Base-by-base conservation (phyloP, 2,113 vertebrate species). In the Glaucidium brasilianum region DNA sequence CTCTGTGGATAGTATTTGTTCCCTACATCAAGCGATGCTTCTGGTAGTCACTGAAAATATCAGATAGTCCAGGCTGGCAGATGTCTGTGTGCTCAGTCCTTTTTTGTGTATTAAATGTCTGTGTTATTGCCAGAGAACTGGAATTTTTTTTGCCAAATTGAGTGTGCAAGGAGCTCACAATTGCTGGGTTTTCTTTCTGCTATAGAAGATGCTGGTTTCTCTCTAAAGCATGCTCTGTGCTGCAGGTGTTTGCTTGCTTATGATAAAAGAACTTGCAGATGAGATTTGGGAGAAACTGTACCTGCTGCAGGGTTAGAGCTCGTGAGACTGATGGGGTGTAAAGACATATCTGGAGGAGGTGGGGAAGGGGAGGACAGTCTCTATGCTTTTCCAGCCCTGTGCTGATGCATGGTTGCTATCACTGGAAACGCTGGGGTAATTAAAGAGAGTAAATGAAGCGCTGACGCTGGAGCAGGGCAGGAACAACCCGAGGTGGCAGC, bases 341-440 rank as follows among this genome's bases (percentile, higher is more conserved):
- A 39, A 27, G 74, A 25, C 1, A 2, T 12, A 8, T 3, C 23
- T 15, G 23, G 64, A 26, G 45, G 4, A 18, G n/a, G n/a, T n/a
- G 1, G 26, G 37, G 34, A 19, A 59, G 27, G 37, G 3, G 26
- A 2, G 26, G 37, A 29, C 6, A 9, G 29, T 34, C 10, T 15
- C 8, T 7, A 1, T 1, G 6, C 30, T 26, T 4, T 4, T 5
- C 43, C 60, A 30, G 56, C 74, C 21, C 69, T 15, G 52, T 6
- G 39, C 52, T 19, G 1, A 14, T 1, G 25, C 0, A 1, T 2
- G 29, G 50, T 4, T 19, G 34, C 5, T 4, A 0, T 1, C n/a
- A 35, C 58, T 64, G 80, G 67, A 52, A 45, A 43, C 3, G 0
- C 43, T 3, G 59, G 20, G 45, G 10, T 15, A 9, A 13, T 62